Evolutionary conservation across 1,140 invertebrate species (phyloP).

Genomic region (Plutomurus gul): DNA sequence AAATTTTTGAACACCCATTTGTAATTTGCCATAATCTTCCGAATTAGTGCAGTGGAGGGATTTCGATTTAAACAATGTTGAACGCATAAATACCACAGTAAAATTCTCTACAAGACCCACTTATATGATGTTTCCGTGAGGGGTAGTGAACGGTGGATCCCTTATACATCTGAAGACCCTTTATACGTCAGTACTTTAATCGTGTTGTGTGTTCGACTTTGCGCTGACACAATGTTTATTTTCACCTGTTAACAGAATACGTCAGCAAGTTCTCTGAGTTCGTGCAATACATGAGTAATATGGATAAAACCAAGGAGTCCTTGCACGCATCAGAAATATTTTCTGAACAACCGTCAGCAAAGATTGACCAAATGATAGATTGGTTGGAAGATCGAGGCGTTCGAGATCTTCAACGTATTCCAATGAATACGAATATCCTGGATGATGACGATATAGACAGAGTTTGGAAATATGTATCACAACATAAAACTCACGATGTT

Average conservation of each 20-base stretch:
- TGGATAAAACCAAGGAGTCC: constrained; percentile 1
- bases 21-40: too few species aligned
- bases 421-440: constrained; percentile 45
- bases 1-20: too few species aligned
- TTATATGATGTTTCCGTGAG: too few species aligned
- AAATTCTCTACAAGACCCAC: too few species aligned
- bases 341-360: constrained; percentile 26
- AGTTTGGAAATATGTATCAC: constrained; percentile 42
- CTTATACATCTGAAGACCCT: too few species aligned
- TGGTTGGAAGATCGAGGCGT: constrained; percentile 47
- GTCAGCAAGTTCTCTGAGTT: constrained; percentile 73
- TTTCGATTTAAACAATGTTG: too few species aligned
- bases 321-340: constrained; percentile 46
- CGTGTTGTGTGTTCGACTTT: neutral
- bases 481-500: neutral
- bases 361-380: constrained; percentile 39
- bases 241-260: constrained; percentile 61
- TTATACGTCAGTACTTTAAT: too few species aligned
- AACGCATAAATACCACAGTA: too few species aligned
- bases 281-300: constrained; percentile 63
- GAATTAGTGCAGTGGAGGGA: too few species aligned
- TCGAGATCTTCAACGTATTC: constrained; percentile 37
- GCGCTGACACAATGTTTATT: neutral
- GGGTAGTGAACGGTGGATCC: too few species aligned
- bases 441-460: constrained; percentile 52